Conservation (phyloP, 2,888 invertebrate species). For the Buathra laborator region DNA sequence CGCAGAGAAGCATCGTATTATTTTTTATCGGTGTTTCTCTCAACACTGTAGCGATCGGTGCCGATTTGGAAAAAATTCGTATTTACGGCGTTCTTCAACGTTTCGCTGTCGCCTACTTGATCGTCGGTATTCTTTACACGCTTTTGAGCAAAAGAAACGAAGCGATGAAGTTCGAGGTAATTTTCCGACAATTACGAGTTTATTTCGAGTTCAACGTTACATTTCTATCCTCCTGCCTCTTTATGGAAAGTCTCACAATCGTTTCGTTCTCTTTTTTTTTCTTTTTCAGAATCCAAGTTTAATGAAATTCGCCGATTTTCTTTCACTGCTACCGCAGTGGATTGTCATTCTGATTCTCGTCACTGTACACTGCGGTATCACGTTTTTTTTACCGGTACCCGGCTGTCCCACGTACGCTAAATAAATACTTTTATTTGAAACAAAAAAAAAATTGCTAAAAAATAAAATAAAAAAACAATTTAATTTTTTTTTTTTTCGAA, state of each 20-base stretch:
- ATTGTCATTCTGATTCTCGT: constrained; percentile 89
- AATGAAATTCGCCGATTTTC: constrained; percentile 79
- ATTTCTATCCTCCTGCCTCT: no score
- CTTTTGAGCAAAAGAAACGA: constrained; percentile 87
- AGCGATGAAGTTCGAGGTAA: constrained; percentile 64
- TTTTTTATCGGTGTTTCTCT: constrained; percentile 92
- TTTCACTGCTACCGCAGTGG: constrained; percentile 88
- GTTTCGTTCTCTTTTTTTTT: background rate
- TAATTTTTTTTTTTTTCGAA: constrained; percentile 5
- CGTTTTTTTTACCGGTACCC: constrained; percentile 91
- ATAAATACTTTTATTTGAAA: no score
- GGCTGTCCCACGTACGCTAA: constrained; percentile 92
- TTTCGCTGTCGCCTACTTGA: constrained; percentile 93
- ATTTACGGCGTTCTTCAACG: constrained; percentile 97
- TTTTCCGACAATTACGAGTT: background rate
- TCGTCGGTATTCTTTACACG: constrained; percentile 90
- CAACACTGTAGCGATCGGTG: constrained; percentile 89
- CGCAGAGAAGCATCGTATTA: constrained; percentile 90
- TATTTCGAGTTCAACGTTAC: background rate
- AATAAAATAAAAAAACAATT: no score
- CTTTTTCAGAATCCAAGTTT: background rate
- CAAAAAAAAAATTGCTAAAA: no score
- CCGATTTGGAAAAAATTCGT: constrained; percentile 90
- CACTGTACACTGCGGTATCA: constrained; percentile 89
- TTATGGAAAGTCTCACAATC: background rate